Percentiles rank a stretch among this genome's conserved stretches.
Evolutionary conservation across 2,888 invertebrate species (phyloP).

Genomic region (Lissonota sp.): DNA sequence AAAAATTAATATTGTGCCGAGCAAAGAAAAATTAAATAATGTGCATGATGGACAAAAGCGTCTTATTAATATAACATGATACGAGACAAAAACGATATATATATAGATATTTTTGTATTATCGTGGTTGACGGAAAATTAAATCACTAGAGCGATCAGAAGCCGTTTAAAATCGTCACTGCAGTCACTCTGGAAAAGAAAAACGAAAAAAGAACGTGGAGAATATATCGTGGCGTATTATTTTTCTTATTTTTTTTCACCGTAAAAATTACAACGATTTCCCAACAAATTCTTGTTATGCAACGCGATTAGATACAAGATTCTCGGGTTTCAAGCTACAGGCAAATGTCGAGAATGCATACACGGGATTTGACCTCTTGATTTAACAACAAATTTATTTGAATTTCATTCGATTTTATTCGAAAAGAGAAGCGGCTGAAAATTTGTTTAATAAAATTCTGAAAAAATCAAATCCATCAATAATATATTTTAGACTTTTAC

Average conservation of each 20-base stretch:
- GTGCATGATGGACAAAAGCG: slow-evolving; percentile 58
- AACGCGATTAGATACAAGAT: too few relatives aligned
- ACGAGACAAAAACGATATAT: slow-evolving; percentile 27
- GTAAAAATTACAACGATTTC: too few relatives aligned
- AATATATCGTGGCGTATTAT: slow-evolving; percentile 49
- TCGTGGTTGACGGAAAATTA: slow-evolving; percentile 69
- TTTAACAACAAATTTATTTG: too few relatives aligned
- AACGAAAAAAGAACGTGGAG: slow-evolving; percentile 58
- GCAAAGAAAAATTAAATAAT: slow-evolving; percentile 35
- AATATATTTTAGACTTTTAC: too few relatives aligned
- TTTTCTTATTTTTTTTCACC: background rate
- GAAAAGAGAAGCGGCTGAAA: too few relatives aligned
- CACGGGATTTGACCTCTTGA: too few relatives aligned
- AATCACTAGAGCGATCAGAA: slow-evolving; percentile 81
- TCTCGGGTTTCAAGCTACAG: too few relatives aligned
- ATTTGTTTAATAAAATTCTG: too few relatives aligned
- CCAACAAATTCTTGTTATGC: too few relatives aligned
- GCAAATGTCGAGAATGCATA: too few relatives aligned
- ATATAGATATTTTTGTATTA: background rate
- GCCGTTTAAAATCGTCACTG: slow-evolving; percentile 81
- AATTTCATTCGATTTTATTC: too few relatives aligned
- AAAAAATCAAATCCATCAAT: too few relatives aligned
- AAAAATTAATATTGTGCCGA: slow-evolving; percentile 32
- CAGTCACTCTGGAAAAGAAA: slow-evolving; percentile 82
- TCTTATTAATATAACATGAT: slow-evolving; percentile 50